Evolutionary conservation across 2,888 invertebrate genomes (phyloP).

Genomic region (Ashinkailepas kermadecensis): DNA sequence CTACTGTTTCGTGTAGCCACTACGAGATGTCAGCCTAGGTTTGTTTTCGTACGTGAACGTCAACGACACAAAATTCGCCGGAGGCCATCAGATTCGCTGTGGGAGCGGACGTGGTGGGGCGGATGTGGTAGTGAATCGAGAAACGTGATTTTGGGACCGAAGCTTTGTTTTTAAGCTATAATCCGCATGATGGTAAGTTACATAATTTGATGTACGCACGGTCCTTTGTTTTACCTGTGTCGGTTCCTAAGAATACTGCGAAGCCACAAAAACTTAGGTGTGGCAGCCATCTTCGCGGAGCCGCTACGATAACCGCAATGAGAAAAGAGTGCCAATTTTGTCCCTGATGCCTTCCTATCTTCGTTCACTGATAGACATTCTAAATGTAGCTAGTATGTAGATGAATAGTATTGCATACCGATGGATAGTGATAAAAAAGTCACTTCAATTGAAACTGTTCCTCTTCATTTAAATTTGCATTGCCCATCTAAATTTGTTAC

Average conservation of each 20-base stretch:
- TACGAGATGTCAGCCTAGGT: not conserved
- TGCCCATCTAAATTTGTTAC: too few species aligned
- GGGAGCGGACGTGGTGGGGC: not conserved
- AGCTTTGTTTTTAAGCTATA: not conserved
- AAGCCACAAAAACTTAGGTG: constrained; percentile 15
- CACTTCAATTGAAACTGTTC: too few species aligned
- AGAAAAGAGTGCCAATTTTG: not conserved
- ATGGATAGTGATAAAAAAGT: too few species aligned
- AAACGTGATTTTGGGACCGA: not conserved
- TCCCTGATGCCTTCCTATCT: too few species aligned
- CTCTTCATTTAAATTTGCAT: too few species aligned
- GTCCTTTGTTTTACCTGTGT: not conserved
- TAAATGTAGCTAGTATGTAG: too few species aligned
- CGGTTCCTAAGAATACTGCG: not conserved
- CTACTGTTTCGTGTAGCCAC: not conserved
- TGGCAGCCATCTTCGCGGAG: constrained; percentile 7
- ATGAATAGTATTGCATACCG: too few species aligned
- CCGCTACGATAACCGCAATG: not conserved
- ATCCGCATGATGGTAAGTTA: not conserved
- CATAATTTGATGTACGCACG: too few species aligned
- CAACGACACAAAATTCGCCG: constrained; percentile 1
- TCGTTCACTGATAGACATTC: too few species aligned
- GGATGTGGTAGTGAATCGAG: not conserved
- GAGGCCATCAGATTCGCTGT: constrained; percentile 2
- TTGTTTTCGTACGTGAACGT: not conserved